phyloP scores from a whole-genome alignment of 2,797 vertebrate genomes.

The Chrysocyon brachyurus region DNA sequence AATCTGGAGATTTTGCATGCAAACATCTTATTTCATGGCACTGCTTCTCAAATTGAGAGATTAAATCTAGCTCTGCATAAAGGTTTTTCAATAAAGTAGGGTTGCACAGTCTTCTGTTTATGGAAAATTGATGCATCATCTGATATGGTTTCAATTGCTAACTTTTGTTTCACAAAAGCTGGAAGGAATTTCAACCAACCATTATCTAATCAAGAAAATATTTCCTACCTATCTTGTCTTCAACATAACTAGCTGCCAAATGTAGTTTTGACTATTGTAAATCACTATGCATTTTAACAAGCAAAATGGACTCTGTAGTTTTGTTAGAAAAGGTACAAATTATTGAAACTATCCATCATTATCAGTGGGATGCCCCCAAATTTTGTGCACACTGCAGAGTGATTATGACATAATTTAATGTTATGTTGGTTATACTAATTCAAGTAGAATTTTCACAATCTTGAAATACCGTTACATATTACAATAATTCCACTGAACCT shows the following conservation, averaged over 20 bases:
- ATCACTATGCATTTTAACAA: constrained; percentile 85
- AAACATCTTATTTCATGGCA: constrained; percentile 93
- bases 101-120: constrained; percentile 90
- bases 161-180: constrained; percentile 89
- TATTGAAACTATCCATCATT: constrained; percentile 86
- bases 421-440: constrained; percentile 28
- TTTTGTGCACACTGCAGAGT: constrained; percentile 69
- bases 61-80: constrained; percentile 90
- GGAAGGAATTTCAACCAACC: constrained; percentile 88
- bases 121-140: constrained; percentile 91
- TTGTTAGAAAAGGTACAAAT: constrained; percentile 83
- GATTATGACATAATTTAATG: constrained; percentile 71
- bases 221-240: constrained; percentile 88
- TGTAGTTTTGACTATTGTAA: constrained; percentile 82
- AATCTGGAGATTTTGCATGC: constrained; percentile 91
- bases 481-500: constrained; percentile 50
- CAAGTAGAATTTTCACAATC: constrained; percentile 44
- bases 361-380: constrained; percentile 72
- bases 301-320: constrained; percentile 83
- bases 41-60: constrained; percentile 92
- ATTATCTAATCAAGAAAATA: constrained; percentile 90
- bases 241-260: constrained; percentile 87
- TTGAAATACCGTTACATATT: constrained; percentile 32
- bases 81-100: constrained; percentile 91
- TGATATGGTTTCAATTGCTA: constrained; percentile 90